phyloP scores from a whole-genome alignment of 2,797 vertebrate species.

The Eptatretus atami region DNA sequence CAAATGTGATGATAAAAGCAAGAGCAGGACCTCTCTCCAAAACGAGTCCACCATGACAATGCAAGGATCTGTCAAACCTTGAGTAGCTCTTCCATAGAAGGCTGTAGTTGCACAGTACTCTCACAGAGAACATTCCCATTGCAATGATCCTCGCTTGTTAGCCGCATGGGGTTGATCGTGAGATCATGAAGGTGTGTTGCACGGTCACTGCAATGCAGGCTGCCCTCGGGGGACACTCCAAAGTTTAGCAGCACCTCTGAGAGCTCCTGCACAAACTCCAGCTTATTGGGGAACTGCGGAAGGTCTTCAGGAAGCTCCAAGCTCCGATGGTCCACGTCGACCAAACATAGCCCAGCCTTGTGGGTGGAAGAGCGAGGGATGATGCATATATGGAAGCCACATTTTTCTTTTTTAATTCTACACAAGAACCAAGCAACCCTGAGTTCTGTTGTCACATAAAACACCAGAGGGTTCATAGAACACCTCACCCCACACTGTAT shows the following conservation, averaged over 20 bases:
- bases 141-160: slow-evolving; percentile 2
- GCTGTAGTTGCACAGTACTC: background rate
- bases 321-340: slow-evolving; percentile 94
- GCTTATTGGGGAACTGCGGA: slow-evolving; percentile 90
- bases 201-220: slow-evolving; percentile 37
- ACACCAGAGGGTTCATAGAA: too few relatives aligned
- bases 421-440: too few relatives aligned
- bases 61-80: background rate
- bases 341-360: slow-evolving; percentile 77
- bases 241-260: slow-evolving; percentile 69
- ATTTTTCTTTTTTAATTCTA: too few relatives aligned
- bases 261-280: slow-evolving; percentile 94
- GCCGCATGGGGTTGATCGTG: slow-evolving; percentile 12
- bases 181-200: slow-evolving; percentile 34
- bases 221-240: slow-evolving; percentile 56
- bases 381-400: too few relatives aligned
- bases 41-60: background rate
- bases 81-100: slow-evolving; percentile 2
- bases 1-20: too few relatives aligned
- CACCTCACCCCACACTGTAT: too few relatives aligned
- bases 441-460: too few relatives aligned
- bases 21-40: too few relatives aligned
- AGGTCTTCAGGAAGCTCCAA: slow-evolving; percentile 85
- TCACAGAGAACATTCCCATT: background rate
- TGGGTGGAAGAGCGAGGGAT: too few relatives aligned